Conservation (phyloP, 2,113 vertebrate genomes). For the Malurus elegans region DNA sequence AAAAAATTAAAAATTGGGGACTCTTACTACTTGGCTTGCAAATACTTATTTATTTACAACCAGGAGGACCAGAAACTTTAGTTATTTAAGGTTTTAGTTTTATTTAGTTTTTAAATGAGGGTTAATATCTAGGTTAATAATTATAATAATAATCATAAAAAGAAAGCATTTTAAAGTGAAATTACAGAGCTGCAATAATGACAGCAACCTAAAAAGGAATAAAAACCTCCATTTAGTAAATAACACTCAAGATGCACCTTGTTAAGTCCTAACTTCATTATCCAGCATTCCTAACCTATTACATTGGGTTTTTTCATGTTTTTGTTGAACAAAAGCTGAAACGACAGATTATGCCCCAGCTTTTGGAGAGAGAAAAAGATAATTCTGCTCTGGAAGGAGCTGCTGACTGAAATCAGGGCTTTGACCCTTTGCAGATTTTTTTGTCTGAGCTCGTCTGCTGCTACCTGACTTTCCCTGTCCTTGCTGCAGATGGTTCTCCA, state of each 20-base stretch:
- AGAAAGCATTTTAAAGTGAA: background rate
- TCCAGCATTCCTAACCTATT: background rate
- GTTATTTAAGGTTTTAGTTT: background rate
- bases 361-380: background rate
- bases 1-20: rapidly evolving
- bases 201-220: background rate
- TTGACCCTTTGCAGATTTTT: background rate
- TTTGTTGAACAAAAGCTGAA: background rate
- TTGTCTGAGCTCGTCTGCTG: background rate
- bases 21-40: background rate
- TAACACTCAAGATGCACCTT: background rate
- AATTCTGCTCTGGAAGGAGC: background rate
- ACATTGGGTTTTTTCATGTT: background rate
- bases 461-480: slow-evolving; percentile 32
- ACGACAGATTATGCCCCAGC: background rate
- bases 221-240: background rate
- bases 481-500: slow-evolving; percentile 46
- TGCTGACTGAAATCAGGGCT: slow-evolving; percentile 4
- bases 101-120: background rate
- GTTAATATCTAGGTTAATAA: background rate
- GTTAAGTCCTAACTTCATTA: background rate
- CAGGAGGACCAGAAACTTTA: background rate
- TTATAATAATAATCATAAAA: background rate
- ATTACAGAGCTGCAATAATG: background rate
- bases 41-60: rapidly evolving